These are phyloP conservation scores for Origma solitaria DNA, from an alignment of 2,113 vertebrate species.

Conservation along the genomic window DNA sequence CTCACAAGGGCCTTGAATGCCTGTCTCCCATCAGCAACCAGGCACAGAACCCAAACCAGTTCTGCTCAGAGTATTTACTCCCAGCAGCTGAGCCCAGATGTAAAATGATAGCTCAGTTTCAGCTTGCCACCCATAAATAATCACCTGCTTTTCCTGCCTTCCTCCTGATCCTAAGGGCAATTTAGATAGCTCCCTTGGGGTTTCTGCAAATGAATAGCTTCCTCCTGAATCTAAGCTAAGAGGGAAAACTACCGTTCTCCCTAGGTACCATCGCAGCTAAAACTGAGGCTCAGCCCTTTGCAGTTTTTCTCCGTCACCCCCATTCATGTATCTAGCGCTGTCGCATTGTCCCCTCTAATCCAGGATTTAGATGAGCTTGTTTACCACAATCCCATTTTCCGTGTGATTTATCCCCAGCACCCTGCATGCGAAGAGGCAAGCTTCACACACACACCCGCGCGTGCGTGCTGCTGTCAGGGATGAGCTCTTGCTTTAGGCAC, in stretches of 20 bases:
- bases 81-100: neutral
- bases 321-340: neutral
- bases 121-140: neutral
- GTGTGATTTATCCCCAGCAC: slow-evolving; percentile 1
- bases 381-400: slow-evolving; percentile 36
- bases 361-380: slow-evolving; percentile 43
- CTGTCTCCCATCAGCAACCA: neutral
- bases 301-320: neutral
- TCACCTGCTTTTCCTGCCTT: neutral
- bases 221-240: neutral
- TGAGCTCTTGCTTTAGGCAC: slow-evolving; percentile 36
- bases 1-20: neutral
- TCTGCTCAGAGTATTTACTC: neutral
- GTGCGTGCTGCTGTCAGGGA: neutral
- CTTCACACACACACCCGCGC: neutral
- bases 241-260: accelerated
- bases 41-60: neutral
- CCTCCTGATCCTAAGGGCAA: neutral
- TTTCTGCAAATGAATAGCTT: neutral
- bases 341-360: neutral
- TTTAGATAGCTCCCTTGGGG: neutral
- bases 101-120: neutral
- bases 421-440: neutral
- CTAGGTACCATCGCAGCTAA: neutral
- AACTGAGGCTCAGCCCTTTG: neutral